Conservation (phyloP, 2,888 invertebrate species). For the Andrena bucephala region DNA sequence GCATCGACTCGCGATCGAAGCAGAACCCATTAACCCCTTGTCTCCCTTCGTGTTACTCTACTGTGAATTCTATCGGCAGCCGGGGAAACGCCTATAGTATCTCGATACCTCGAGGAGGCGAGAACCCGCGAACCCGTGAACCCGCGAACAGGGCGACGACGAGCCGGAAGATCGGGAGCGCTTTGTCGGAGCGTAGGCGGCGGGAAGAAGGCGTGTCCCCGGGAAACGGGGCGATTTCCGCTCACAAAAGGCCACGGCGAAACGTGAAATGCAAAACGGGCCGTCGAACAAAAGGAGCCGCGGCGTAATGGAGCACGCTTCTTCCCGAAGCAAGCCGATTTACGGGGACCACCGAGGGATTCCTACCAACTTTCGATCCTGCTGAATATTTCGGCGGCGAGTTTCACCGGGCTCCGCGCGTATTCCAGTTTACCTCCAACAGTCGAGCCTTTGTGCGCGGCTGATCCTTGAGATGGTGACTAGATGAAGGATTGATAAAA, state of each 20-base stretch:
- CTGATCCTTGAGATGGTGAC: too few relatives aligned
- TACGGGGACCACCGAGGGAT: background rate
- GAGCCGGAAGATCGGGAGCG: slow-evolving; percentile 5
- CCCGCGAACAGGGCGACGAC: background rate
- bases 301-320: slow-evolving; percentile 48
- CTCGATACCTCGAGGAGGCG: background rate
- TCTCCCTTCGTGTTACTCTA: background rate
- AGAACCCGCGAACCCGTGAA: background rate
- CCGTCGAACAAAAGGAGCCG: slow-evolving; percentile 57
- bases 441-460: too few relatives aligned
- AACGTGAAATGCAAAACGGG: slow-evolving; percentile 58
- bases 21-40: slow-evolving; percentile 36
- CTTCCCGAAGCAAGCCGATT: slow-evolving; percentile 21
- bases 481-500: too few relatives aligned
- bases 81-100: background rate
- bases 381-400: slow-evolving; percentile 10
- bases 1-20: slow-evolving; percentile 12
- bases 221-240: slow-evolving; percentile 46
- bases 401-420: background rate
- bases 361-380: slow-evolving; percentile 16
- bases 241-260: slow-evolving; percentile 21
- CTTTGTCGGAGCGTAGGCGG: slow-evolving; percentile 31
- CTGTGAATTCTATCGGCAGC: background rate
- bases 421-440: background rate
- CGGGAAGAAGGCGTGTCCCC: slow-evolving; percentile 36